Evolutionary conservation across 2,113 vertebrate genomes (phyloP).

Genomic region (Alexandromys fortis): DNA sequence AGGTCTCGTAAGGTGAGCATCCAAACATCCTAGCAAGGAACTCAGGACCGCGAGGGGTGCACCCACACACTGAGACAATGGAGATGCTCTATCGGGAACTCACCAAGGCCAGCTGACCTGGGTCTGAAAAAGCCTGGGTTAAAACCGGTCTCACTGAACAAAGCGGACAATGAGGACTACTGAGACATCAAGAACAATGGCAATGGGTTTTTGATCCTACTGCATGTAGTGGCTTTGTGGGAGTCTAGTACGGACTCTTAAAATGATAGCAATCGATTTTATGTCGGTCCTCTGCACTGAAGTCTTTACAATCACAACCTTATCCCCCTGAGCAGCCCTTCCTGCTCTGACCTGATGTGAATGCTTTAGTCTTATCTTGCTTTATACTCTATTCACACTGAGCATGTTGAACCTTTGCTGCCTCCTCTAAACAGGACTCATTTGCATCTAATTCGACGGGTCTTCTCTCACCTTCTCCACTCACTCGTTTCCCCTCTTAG

Average conservation of each 20-base stretch:
- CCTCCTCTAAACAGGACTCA: not conserved
- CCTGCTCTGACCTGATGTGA: not conserved
- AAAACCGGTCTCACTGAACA: too few relatives aligned
- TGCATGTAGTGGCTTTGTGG: too few relatives aligned
- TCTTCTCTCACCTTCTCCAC: not conserved
- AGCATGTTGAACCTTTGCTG: not conserved
- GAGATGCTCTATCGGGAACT: too few relatives aligned
- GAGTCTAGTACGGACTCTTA: not conserved
- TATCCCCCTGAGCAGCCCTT: not conserved
- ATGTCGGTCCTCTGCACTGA: not conserved
- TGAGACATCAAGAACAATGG: too few relatives aligned
- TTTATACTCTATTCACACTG: not conserved
- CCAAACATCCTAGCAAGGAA: too few relatives aligned
- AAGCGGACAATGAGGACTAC: too few relatives aligned
- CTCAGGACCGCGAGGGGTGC: too few relatives aligned
- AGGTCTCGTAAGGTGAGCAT: too few relatives aligned
- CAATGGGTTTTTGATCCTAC: too few relatives aligned
- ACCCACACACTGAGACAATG: too few relatives aligned
- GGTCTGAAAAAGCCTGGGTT: too few relatives aligned
- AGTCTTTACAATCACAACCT: not conserved
- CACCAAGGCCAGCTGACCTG: too few relatives aligned
- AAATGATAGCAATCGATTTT: slow-evolving; percentile 43
- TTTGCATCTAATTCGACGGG: not conserved
- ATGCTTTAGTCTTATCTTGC: not conserved
- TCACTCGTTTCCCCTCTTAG: not conserved